Evolutionary conservation across 2,797 vertebrate genomes (phyloP), one percentile per base, ranked within the genome.

Genomic region (Pristis pectinata): DNA sequence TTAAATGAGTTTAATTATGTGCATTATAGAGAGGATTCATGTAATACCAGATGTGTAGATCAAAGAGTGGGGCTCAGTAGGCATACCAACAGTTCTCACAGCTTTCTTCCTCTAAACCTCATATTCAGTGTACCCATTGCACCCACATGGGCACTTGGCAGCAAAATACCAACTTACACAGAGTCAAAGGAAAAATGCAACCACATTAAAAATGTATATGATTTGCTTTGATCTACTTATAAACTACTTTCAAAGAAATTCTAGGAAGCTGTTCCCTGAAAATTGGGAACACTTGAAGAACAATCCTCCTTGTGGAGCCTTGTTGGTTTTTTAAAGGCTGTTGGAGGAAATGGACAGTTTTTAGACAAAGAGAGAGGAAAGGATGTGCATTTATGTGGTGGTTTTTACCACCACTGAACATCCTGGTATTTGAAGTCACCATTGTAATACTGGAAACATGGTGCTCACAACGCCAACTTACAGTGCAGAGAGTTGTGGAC

Each of bases 221-320:
- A 74, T n/a, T 49, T 22, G 41, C 92, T 53, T 94, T 94, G 92
- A 94, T 94, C 92, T 76, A 74, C 92, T 53, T 74, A 93, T 93
- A 93, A 93, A 93, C 41, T 49, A 53, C 70, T 74, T 76, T 8
- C 53, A 94, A 94, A 72, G 27, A 94, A 53, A 72, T 94, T 74
- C 67, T 74, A 53, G 67, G 67, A 53, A 56, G 24, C 3, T 41
- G 3, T 53, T 56, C 44, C 41, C 94, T 41, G 2, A 74, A 94
- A 94, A 74, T 72, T 93, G 41, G 91, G 27, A 72, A 93, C 91
- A 53, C 34, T 74, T 93, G 67, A 53, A 76, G 44, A 74, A 53
- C 6, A 74, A 27, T 53, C 70, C 27, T 41, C 49, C 24, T 41
- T 93, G 56, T 59, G 87, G 17, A n/a, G 11, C 30, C 53, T 61